Percentiles rank a stretch among this genome's conserved stretches.
These are phyloP conservation scores for Ibycter americanus DNA, from an alignment of 2,797 vertebrate species.

Conservation along the genomic window DNA sequence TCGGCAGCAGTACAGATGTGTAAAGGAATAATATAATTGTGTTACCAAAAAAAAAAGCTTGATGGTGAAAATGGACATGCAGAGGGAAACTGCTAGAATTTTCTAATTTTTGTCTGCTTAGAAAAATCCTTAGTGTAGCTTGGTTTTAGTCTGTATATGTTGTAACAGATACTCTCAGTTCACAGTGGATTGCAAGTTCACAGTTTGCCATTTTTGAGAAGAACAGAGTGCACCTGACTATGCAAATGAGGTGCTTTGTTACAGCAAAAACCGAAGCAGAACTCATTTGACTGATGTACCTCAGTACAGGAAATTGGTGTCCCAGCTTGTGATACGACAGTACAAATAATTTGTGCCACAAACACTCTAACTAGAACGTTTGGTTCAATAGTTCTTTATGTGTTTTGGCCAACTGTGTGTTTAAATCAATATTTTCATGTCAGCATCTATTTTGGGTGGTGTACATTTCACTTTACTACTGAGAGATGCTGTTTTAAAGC, in stretches of 20 bases:
- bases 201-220: constrained; percentile 15
- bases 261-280: background rate
- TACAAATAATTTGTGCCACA: background rate
- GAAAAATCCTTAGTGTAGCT: background rate
- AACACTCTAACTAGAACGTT: background rate
- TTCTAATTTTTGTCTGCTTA: background rate
- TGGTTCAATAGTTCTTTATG: background rate
- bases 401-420: background rate
- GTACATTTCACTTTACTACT: background rate
- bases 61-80: background rate
- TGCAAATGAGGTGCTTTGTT: constrained; percentile 9
- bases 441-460: background rate
- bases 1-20: background rate
- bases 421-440: background rate
- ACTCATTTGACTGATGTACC: background rate
- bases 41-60: background rate
- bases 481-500: background rate
- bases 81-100: background rate
- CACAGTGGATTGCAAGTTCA: background rate
- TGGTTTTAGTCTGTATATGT: background rate
- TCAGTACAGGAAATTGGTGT: background rate
- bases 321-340: background rate
- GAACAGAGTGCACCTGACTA: background rate
- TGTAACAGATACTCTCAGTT: background rate
- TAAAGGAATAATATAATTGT: background rate